Conservation (phyloP, 2,797 vertebrate species). For the Rachycentron canadum region DNA sequence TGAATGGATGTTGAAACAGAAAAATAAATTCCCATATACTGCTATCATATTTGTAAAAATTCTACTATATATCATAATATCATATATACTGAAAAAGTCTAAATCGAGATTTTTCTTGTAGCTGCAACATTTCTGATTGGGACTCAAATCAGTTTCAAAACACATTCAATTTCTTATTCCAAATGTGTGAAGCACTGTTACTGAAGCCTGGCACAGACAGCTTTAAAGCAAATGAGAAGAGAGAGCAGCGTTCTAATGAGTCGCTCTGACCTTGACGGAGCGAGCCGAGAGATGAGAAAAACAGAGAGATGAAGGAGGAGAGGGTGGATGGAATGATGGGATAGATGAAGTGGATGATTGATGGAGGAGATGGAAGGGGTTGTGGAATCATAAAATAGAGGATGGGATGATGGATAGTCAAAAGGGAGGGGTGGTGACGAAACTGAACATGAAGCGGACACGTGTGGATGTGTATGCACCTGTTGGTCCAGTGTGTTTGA, state of each 20-base stretch:
- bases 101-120: background rate
- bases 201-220: conserved; percentile 15
- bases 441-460: conserved; percentile 25
- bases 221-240: conserved; percentile 39
- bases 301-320: conserved; percentile 43
- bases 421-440: conserved; percentile 27
- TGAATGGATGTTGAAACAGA: no score
- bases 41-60: background rate
- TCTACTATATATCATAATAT: background rate
- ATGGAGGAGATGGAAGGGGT: conserved; percentile 42
- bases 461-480: conserved; percentile 78
- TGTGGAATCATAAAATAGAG: conserved; percentile 38
- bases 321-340: conserved; percentile 28
- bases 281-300: conserved; percentile 44
- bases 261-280: conserved; percentile 69
- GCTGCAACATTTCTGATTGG: conserved; percentile 19
- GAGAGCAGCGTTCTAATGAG: conserved; percentile 68
- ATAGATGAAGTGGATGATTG: conserved; percentile 51
- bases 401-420: conserved; percentile 43
- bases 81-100: background rate
- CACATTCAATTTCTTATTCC: background rate
- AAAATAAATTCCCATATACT: background rate
- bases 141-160: conserved; percentile 7
- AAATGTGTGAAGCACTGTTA: conserved; percentile 8
- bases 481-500: conserved; percentile 98